Evolutionary conservation across 2,113 vertebrate species (phyloP).

Genomic region (Caranx melampygus): DNA sequence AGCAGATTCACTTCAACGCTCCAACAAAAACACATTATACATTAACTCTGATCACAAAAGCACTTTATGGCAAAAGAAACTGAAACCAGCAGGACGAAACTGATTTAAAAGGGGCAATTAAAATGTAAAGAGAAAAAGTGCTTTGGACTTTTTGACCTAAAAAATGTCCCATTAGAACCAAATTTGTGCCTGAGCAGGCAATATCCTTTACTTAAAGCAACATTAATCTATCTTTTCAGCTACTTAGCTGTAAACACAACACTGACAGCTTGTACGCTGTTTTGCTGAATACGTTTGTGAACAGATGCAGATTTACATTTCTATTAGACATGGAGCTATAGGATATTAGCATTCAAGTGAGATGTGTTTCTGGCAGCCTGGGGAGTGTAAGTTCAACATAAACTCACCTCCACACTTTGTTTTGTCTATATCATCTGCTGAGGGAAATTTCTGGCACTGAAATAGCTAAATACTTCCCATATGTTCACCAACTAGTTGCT

Average conservation of each 20-base stretch:
- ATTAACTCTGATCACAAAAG: not conserved
- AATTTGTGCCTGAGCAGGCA: not conserved
- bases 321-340: not conserved
- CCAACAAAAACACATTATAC: not conserved
- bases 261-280: not conserved
- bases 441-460: not conserved
- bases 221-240: not conserved
- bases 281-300: not conserved
- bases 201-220: not conserved
- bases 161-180: not conserved
- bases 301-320: not conserved
- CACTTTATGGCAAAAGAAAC: not conserved
- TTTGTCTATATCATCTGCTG: not conserved
- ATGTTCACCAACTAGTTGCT: not conserved
- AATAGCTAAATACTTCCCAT: not conserved
- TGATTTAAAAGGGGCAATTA: not conserved
- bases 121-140: not conserved
- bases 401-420: not conserved
- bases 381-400: not conserved
- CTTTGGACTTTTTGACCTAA: not conserved
- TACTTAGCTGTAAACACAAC: not conserved
- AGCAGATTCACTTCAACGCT: not conserved
- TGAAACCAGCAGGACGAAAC: no score
- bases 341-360: not conserved
- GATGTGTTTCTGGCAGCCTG: not conserved